Evolutionary conservation across 1,140 invertebrate species (phyloP).

Genomic region (Danaus melanippus): DNA sequence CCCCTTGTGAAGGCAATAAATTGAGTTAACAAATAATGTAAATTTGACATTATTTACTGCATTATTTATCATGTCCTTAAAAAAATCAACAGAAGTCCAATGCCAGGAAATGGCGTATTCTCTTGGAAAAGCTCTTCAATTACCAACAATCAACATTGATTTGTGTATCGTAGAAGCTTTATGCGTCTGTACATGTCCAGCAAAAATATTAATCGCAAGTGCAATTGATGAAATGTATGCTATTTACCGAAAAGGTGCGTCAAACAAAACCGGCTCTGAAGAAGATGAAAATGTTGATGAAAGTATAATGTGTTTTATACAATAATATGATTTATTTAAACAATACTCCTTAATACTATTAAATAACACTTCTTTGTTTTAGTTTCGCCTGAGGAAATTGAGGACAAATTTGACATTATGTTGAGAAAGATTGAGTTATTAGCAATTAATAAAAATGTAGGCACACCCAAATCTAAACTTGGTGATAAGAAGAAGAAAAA

Average conservation of each 20-base stretch:
- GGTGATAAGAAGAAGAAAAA: constrained; percentile 55
- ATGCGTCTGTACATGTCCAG: constrained; percentile 31
- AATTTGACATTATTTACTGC: too few species aligned
- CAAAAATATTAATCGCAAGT: constrained; percentile 34
- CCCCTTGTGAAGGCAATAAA: constrained; percentile 49
- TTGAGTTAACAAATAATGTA: background rate
- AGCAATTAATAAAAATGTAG: constrained; percentile 39
- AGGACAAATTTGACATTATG: constrained; percentile 49
- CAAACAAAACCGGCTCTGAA: constrained; percentile 23
- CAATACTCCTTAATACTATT: background rate
- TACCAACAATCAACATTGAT: constrained; percentile 53
- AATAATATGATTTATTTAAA: background rate
- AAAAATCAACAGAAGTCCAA: constrained; percentile 38
- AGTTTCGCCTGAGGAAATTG: constrained; percentile 22
- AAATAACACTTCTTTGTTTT: constrained; percentile 7
- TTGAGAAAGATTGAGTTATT: constrained; percentile 46
- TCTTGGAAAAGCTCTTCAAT: constrained; percentile 37
- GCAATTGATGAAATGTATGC: constrained; percentile 47
- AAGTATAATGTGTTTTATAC: constrained; percentile 8
- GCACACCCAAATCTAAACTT: constrained; percentile 47
- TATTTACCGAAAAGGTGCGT: constrained; percentile 20
- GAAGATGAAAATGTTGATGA: constrained; percentile 17
- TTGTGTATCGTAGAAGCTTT: constrained; percentile 48
- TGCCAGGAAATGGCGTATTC: constrained; percentile 57
- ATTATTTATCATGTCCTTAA: too few species aligned